Evolutionary conservation across 2,888 invertebrate species (phyloP).

Genomic region (Pedicia rivosa): DNA sequence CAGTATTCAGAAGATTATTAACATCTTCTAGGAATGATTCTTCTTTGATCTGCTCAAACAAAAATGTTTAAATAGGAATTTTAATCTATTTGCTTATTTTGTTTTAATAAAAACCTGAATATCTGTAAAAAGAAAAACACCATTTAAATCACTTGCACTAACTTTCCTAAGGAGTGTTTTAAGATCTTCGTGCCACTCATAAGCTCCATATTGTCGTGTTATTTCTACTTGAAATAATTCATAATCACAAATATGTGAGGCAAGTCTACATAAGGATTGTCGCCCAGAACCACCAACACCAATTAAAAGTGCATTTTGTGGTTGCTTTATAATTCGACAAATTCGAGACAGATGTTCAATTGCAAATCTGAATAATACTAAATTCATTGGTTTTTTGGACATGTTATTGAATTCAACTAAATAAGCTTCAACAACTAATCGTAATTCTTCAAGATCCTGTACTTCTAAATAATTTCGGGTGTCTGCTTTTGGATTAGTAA

Average conservation of each 20-base stretch:
- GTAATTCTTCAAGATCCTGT: constrained; percentile 60
- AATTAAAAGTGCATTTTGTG: constrained; percentile 71
- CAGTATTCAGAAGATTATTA: constrained; percentile 81
- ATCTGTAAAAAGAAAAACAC: constrained; percentile 82
- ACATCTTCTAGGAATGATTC: constrained; percentile 88
- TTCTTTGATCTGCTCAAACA: constrained; percentile 60
- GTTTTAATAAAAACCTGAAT: constrained; percentile 45
- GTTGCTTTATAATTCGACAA: constrained; percentile 80
- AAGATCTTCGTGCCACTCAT: constrained; percentile 86
- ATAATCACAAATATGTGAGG: constrained; percentile 88
- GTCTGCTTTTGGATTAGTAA: constrained; percentile 86
- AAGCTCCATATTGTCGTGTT: constrained; percentile 63
- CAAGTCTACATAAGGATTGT: constrained; percentile 76
- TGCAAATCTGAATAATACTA: constrained; percentile 87
- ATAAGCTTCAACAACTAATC: constrained; percentile 72
- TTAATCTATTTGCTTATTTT: background rate
- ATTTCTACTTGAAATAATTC: constrained; percentile 88
- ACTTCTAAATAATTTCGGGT: constrained; percentile 80
- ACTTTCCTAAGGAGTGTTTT: constrained; percentile 66
- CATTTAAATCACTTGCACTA: constrained; percentile 69
- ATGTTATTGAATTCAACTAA: constrained; percentile 85
- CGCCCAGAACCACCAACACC: constrained; percentile 90
- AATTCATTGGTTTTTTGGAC: constrained; percentile 92
- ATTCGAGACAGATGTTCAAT: constrained; percentile 87
- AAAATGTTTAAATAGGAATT: constrained; percentile 6